Conservation (phyloP, 2,888 invertebrate species). For the Pollenia amentaria region DNA sequence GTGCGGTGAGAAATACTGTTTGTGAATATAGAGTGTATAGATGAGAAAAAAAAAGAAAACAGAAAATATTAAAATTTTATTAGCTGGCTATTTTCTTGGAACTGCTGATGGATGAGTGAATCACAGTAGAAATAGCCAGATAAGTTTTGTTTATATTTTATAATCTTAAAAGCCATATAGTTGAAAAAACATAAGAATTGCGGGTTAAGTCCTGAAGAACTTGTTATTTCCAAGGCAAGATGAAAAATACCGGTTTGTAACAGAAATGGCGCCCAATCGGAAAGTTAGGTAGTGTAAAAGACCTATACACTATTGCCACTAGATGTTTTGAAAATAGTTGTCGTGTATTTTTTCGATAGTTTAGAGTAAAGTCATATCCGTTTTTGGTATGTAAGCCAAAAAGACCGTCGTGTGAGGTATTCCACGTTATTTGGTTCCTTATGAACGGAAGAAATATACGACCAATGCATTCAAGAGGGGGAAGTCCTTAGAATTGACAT, state of each 20-base stretch:
- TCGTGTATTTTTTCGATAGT: neutral
- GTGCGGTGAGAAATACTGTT: too few relatives aligned
- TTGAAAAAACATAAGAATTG: too few relatives aligned
- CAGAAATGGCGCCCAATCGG: neutral
- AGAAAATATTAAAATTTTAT: too few relatives aligned
- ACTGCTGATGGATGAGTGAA: too few relatives aligned
- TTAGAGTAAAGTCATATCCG: neutral
- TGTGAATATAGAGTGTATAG: too few relatives aligned
- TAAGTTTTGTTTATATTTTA: too few relatives aligned
- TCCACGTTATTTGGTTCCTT: neutral
- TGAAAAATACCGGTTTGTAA: neutral
- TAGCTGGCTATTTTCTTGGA: too few relatives aligned
- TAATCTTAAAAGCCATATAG: too few relatives aligned
- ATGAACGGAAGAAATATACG: neutral
- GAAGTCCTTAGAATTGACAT: neutral
- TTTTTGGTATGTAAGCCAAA: neutral
- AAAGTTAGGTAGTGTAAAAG: neutral
- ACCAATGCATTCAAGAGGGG: neutral
- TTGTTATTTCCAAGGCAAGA: neutral
- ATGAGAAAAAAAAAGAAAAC: too few relatives aligned
- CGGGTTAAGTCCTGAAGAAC: too few relatives aligned
- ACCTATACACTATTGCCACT: neutral
- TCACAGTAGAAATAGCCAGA: too few relatives aligned
- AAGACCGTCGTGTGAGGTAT: neutral
- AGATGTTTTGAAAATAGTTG: neutral